These are phyloP conservation scores for Vidua macroura DNA, from an alignment of 2,113 vertebrate genomes.

Conservation along the genomic window DNA sequence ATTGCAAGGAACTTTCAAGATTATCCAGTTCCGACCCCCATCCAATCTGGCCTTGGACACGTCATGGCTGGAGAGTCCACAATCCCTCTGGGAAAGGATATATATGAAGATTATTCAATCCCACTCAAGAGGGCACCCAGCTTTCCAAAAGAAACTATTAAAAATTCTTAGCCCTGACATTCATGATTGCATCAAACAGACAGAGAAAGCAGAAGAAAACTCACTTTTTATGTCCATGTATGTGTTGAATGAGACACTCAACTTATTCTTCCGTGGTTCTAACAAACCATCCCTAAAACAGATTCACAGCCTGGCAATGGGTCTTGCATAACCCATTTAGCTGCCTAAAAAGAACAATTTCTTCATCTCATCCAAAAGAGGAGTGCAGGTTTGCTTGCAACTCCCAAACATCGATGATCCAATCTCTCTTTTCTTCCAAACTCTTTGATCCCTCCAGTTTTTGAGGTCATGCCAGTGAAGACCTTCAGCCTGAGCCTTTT, in stretches of 20 bases:
- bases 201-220: neutral
- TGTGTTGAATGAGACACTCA: neutral
- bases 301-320: accelerated
- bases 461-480: neutral
- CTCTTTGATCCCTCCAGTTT: neutral
- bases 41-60: neutral
- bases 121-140: neutral
- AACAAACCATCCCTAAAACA: neutral
- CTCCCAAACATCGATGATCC: accelerated
- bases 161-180: neutral
- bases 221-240: neutral
- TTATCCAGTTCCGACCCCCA: neutral
- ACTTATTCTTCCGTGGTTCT: neutral
- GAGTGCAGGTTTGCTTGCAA: neutral
- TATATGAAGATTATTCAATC: neutral
- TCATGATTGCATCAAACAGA: neutral
- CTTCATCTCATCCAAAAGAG: neutral
- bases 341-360: neutral
- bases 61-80: neutral
- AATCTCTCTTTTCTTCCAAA: neutral
- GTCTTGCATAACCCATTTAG: neutral
- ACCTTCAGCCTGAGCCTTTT: neutral
- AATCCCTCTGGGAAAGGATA: neutral
- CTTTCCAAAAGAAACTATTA: neutral
- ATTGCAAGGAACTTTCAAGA: neutral